Evolutionary conservation across 2,888 invertebrate genomes (phyloP).

Genomic region (Hedya salicella): DNA sequence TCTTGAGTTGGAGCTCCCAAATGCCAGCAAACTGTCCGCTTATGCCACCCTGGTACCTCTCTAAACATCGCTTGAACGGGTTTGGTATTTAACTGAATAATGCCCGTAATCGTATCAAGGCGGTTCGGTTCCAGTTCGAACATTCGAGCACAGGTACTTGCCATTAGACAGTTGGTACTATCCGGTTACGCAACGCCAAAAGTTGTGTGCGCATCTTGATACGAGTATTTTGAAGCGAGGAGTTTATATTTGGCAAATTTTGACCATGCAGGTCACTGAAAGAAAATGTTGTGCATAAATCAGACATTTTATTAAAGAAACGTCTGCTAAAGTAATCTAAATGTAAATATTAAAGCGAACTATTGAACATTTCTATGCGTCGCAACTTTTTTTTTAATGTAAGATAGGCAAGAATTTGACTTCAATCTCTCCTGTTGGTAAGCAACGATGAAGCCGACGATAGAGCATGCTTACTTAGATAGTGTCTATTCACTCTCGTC

Average conservation of each 20-base stretch:
- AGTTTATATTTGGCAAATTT: background rate
- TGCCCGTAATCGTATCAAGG: conserved; percentile 61
- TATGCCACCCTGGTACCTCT: background rate
- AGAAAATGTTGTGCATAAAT: too few relatives aligned
- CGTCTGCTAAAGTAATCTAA: too few relatives aligned
- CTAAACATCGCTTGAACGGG: conserved; percentile 25
- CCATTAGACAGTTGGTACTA: conserved; percentile 5
- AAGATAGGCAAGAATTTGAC: too few relatives aligned
- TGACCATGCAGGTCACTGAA: background rate
- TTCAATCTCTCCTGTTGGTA: too few relatives aligned
- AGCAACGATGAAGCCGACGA: too few relatives aligned
- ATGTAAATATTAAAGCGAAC: too few relatives aligned
- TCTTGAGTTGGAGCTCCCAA: too few relatives aligned
- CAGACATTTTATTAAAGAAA: too few relatives aligned
- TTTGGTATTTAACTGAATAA: conserved; percentile 44
- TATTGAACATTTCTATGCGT: too few relatives aligned
- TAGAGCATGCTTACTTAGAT: too few relatives aligned
- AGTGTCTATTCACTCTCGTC: too few relatives aligned
- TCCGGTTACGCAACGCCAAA: conserved; percentile 23
- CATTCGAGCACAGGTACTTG: conserved; percentile 35
- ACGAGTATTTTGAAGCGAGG: background rate
- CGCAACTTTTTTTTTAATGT: too few relatives aligned
- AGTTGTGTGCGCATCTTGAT: conserved; percentile 13
- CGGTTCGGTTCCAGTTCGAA: conserved; percentile 51
- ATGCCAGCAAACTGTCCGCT: background rate